These are phyloP conservation scores for Myioborus melanocephalus DNA, from an alignment of 2,797 vertebrate genomes.

Conservation along the genomic window DNA sequence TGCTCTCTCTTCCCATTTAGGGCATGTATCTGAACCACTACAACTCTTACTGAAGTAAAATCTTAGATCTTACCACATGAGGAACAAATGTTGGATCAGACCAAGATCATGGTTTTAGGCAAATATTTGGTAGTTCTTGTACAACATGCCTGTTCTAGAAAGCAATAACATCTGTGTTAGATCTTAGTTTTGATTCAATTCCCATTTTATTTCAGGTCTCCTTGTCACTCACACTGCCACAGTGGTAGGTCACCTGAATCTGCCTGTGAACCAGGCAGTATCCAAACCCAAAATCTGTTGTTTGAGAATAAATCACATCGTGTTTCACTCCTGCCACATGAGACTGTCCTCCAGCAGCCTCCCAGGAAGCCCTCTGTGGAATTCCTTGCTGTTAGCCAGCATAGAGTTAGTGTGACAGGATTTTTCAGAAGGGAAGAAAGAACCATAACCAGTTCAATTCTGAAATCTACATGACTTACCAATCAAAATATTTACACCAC, in stretches of 20 bases:
- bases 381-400: not conserved
- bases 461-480: not conserved
- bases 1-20: not conserved
- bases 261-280: not conserved
- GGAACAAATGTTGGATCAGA: not conserved
- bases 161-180: not conserved
- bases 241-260: not conserved
- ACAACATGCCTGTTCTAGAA: not conserved
- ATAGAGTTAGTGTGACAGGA: not conserved
- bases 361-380: not conserved
- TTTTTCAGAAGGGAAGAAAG: not conserved
- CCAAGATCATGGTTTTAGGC: not conserved
- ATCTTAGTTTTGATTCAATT: not conserved
- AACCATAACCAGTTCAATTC: not conserved
- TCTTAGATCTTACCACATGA: not conserved
- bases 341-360: not conserved
- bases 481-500: not conserved
- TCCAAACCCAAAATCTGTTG: not conserved
- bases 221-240: not conserved
- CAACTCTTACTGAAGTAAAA: not conserved
- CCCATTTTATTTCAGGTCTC: not conserved
- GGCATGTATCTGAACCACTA: fast-evolving
- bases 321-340: not conserved
- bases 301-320: not conserved
- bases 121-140: not conserved